A percentile compares a stretch with the other conserved stretches of the same genome.
phyloP scores from a whole-genome alignment of 2,113 vertebrate species.

The Macaca nemestrina region DNA sequence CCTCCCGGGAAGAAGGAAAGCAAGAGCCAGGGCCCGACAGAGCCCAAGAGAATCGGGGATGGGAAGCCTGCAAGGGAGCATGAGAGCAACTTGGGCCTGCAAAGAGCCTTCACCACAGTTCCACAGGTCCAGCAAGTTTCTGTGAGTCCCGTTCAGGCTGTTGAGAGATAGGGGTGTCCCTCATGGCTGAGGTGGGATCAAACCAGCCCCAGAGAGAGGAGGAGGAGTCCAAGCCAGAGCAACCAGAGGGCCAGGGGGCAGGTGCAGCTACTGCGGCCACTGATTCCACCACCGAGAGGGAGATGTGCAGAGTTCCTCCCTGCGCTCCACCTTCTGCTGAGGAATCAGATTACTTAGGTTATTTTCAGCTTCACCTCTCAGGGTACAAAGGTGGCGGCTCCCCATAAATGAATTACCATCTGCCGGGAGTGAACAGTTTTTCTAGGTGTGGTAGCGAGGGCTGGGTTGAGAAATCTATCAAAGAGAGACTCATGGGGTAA shows the following conservation, averaged over 20 bases:
- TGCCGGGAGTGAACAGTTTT: not conserved
- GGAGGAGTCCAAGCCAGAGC: not conserved
- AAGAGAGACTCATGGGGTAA: not conserved
- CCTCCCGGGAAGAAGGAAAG: not conserved
- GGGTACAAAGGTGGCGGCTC: not conserved
- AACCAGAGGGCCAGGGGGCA: no score
- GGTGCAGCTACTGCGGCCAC: accelerated
- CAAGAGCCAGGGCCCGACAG: not conserved
- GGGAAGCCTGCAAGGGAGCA: not conserved
- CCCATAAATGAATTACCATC: not conserved
- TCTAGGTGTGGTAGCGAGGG: not conserved
- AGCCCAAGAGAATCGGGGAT: not conserved
- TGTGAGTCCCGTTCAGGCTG: not conserved
- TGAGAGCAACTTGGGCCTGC: not conserved
- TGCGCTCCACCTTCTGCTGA: not conserved
- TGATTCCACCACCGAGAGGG: not conserved
- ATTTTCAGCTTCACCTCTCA: not conserved
- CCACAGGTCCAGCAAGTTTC: not conserved
- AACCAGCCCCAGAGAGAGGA: not conserved
- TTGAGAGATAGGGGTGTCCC: not conserved
- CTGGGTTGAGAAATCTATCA: not conserved
- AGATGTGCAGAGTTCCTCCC: accelerated
- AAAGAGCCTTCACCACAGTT: not conserved
- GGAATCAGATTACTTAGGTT: not conserved
- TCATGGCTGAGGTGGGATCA: not conserved